phyloP scores from a whole-genome alignment of 2,888 invertebrate species.

The Spisula solida region DNA sequence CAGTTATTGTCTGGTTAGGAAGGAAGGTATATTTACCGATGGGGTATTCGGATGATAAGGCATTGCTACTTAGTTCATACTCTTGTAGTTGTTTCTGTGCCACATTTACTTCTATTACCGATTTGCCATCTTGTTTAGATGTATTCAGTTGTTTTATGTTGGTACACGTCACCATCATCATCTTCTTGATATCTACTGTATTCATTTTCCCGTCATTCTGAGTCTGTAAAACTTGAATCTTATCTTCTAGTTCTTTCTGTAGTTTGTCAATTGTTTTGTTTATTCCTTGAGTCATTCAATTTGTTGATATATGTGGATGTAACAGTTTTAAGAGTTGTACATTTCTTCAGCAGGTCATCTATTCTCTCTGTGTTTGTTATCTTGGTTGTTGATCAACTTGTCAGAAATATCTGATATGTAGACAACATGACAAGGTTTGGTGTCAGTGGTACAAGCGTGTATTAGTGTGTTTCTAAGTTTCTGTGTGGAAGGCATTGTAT shows the following conservation, averaged over 20 bases:
- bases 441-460: too few species aligned
- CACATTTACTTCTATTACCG: slow-evolving; percentile 11
- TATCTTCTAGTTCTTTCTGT: slow-evolving; percentile 15
- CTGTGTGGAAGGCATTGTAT: slow-evolving; percentile 20
- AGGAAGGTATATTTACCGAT: background rate
- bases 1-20: background rate
- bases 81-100: background rate
- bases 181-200: background rate
- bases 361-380: background rate
- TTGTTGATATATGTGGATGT: background rate
- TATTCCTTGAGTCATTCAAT: background rate
- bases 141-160: background rate
- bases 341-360: background rate
- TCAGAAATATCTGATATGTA: background rate
- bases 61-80: background rate
- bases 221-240: background rate
- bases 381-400: background rate
- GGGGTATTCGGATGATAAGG: background rate
- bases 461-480: background rate
- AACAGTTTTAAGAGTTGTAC: too few species aligned
- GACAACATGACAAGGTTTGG: background rate
- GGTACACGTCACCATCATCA: background rate
- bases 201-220: background rate
- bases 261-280: background rate
- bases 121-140: background rate